Percentiles rank a stretch among this genome's conserved stretches.
Conservation (phyloP, 1,140 invertebrate species). For the Procambarus virginalis region DNA sequence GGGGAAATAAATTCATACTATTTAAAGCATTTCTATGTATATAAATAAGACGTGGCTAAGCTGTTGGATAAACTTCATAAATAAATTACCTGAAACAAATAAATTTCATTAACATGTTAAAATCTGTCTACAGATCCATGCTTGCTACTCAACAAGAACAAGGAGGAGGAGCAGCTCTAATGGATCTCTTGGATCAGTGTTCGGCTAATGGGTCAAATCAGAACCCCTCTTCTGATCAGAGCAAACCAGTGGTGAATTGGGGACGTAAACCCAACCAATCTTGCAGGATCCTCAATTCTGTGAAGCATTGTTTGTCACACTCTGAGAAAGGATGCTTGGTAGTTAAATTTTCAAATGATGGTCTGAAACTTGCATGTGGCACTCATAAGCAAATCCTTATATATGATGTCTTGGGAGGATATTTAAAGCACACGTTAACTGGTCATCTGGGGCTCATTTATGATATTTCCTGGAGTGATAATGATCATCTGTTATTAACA, state of each 20-base stretch:
- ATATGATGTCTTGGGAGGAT: constrained; percentile 36
- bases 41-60: too few relatives aligned
- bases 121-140: constrained; percentile 42
- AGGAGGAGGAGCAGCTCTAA: background rate
- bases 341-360: constrained; percentile 63
- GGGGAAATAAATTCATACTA: too few relatives aligned
- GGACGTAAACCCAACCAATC: constrained; percentile 51
- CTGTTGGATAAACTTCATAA: too few relatives aligned
- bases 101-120: background rate
- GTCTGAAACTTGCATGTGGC: constrained; percentile 58
- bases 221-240: background rate
- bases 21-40: too few relatives aligned
- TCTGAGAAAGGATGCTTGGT: constrained; percentile 46
- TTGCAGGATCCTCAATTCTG: constrained; percentile 35
- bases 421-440: constrained; percentile 15
- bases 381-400: constrained; percentile 39
- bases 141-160: constrained; percentile 51
- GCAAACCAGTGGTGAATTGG: constrained; percentile 20
- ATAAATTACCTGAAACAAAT: too few relatives aligned
- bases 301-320: constrained; percentile 33
- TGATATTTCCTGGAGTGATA: constrained; percentile 51
- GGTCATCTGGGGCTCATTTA: constrained; percentile 62
- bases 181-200: background rate
- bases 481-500: constrained; percentile 39
- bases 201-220: background rate